phyloP scores from a whole-genome alignment of 2,888 invertebrate species.

The Himalopsyche japonica region DNA sequence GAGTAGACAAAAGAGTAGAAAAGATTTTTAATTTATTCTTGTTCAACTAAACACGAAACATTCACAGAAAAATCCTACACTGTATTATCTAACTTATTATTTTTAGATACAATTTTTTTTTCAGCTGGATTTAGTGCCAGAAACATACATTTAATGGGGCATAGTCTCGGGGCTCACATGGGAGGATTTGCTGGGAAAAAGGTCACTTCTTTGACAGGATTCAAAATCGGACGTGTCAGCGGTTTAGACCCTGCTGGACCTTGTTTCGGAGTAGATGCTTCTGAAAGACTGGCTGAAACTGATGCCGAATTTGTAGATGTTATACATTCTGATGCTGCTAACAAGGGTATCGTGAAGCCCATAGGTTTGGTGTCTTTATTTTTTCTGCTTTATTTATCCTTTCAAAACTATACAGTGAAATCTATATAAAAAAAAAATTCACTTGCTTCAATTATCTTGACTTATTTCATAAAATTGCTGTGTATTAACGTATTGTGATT shows the following conservation, averaged over 20 bases:
- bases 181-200: constrained; percentile 19
- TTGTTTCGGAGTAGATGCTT: constrained; percentile 24
- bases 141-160: constrained; percentile 20
- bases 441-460: too few relatives aligned
- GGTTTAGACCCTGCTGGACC: constrained; percentile 35
- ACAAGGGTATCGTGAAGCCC: constrained; percentile 18
- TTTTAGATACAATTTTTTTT: too few relatives aligned
- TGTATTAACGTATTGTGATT: too few relatives aligned
- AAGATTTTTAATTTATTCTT: too few relatives aligned
- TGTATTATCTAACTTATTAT: too few relatives aligned
- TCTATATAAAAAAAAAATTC: too few relatives aligned
- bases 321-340: constrained; percentile 31
- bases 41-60: too few relatives aligned
- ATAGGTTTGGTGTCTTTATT: constrained; percentile 21
- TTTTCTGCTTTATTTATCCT: too few relatives aligned
- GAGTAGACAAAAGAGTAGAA: too few relatives aligned
- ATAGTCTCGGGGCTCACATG: constrained; percentile 28
- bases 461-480: too few relatives aligned
- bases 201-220: constrained; percentile 21
- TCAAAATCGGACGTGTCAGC: constrained; percentile 7
- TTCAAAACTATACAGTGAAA: too few relatives aligned
- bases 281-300: background rate
- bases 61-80: too few relatives aligned
- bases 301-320: constrained; percentile 32
- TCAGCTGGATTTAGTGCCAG: constrained; percentile 7